Conservation (phyloP, 2,797 vertebrate genomes). For the Trematomus bernacchii region DNA sequence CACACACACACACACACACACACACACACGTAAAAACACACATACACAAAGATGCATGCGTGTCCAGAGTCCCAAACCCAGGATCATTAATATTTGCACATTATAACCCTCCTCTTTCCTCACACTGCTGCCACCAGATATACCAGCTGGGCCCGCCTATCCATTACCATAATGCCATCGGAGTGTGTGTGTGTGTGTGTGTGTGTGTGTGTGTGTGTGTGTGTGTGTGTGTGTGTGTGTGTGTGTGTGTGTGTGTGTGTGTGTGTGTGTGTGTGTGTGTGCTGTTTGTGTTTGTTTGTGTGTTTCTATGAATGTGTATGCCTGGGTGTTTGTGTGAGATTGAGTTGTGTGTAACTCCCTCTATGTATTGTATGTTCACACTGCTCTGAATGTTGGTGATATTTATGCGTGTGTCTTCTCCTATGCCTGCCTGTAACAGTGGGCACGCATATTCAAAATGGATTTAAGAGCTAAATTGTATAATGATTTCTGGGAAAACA, state of each 20-base stretch:
- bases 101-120: slow-evolving; percentile 86
- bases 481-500: slow-evolving; percentile 88
- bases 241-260: slow-evolving; percentile 19
- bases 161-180: slow-evolving; percentile 83
- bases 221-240: slow-evolving; percentile 32
- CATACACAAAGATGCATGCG: slow-evolving; percentile 65
- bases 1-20: no score
- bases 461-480: slow-evolving; percentile 86
- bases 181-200: slow-evolving; percentile 59
- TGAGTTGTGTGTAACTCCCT: slow-evolving; percentile 34
- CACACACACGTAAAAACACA: slow-evolving; percentile 37
- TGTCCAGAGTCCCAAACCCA: slow-evolving; percentile 83
- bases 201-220: slow-evolving; percentile 42
- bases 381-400: slow-evolving; percentile 51
- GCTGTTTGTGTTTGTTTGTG: slow-evolving; percentile 38
- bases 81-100: slow-evolving; percentile 88
- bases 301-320: slow-evolving; percentile 34
- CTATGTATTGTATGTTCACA: slow-evolving; percentile 43
- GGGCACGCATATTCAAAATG: slow-evolving; percentile 82
- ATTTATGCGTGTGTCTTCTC: slow-evolving; percentile 51
- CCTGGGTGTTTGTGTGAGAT: slow-evolving; percentile 36
- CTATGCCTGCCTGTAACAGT: slow-evolving; percentile 61
- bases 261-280: slow-evolving; percentile 20
- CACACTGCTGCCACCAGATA: slow-evolving; percentile 84
- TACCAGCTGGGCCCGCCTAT: slow-evolving; percentile 86